A percentile compares a stretch with the other conserved stretches of the same genome.
Evolutionary conservation across 2,113 vertebrate genomes (phyloP).

Genomic region (Zosterops borbonicus): DNA sequence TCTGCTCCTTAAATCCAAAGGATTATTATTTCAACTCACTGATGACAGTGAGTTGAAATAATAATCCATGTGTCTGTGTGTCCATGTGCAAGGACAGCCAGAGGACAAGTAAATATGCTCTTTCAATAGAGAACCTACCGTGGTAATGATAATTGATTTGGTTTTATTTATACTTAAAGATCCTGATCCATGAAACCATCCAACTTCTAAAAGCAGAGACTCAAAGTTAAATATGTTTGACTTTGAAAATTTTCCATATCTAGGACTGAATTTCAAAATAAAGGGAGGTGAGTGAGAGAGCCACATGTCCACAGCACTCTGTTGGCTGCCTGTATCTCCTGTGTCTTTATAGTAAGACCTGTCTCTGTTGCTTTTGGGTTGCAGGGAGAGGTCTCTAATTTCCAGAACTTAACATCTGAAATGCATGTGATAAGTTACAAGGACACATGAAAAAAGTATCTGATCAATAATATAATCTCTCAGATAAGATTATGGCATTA

Average conservation of each 20-base stretch:
- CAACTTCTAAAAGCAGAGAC: background rate
- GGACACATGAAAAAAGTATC: background rate
- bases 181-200: background rate
- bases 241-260: background rate
- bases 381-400: background rate
- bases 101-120: background rate
- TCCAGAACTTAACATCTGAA: background rate
- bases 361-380: background rate
- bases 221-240: background rate
- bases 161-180: background rate
- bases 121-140: background rate
- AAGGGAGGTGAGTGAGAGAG: background rate
- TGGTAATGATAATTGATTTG: background rate
- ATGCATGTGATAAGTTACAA: background rate
- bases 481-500: background rate
- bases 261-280: background rate
- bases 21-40: no score
- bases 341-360: background rate
- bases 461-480: background rate
- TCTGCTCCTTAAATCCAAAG: background rate
- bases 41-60: background rate
- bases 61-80: background rate
- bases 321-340: background rate
- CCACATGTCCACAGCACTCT: background rate
- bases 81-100: background rate